A percentile compares a stretch with the other conserved stretches of the same genome.
phyloP scores from a whole-genome alignment of 2,888 invertebrate species.

The Germaria angustata region DNA sequence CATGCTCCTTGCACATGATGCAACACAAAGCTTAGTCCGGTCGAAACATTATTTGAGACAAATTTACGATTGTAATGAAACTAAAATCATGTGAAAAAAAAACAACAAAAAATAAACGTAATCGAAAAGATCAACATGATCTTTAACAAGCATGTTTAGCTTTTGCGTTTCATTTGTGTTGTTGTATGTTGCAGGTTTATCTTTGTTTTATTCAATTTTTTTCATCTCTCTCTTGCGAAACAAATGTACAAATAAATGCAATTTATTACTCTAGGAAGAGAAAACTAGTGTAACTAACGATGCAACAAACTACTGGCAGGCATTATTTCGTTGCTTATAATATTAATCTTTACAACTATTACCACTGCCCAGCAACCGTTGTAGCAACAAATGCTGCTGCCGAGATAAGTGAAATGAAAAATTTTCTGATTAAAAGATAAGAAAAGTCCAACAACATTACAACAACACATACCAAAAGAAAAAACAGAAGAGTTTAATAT shows the following conservation, averaged over 20 bases:
- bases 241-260: constrained; percentile 49
- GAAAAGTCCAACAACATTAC: constrained; percentile 4
- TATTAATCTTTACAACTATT: constrained; percentile 49
- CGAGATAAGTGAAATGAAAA: constrained; percentile 45
- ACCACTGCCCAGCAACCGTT: constrained; percentile 48
- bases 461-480: too few relatives aligned
- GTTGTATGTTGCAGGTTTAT: neutral
- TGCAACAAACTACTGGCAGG: constrained; percentile 44
- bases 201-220: neutral
- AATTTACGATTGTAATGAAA: constrained; percentile 62
- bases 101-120: neutral
- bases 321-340: constrained; percentile 20
- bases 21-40: constrained; percentile 4
- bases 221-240: neutral
- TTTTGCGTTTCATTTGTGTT: constrained; percentile 2
- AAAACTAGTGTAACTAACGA: constrained; percentile 57
- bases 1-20: neutral
- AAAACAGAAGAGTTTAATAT: neutral
- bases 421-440: constrained; percentile 49
- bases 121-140: constrained; percentile 61
- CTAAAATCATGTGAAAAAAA: constrained; percentile 28
- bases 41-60: constrained; percentile 56
- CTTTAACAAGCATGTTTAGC: constrained; percentile 58
- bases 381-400: constrained; percentile 1
- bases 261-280: constrained; percentile 57